A percentile compares a stretch with the other conserved stretches of the same genome.
These are phyloP conservation scores for Chloromyia formosa DNA, from an alignment of 2,888 invertebrate species.

Conservation along the genomic window DNA sequence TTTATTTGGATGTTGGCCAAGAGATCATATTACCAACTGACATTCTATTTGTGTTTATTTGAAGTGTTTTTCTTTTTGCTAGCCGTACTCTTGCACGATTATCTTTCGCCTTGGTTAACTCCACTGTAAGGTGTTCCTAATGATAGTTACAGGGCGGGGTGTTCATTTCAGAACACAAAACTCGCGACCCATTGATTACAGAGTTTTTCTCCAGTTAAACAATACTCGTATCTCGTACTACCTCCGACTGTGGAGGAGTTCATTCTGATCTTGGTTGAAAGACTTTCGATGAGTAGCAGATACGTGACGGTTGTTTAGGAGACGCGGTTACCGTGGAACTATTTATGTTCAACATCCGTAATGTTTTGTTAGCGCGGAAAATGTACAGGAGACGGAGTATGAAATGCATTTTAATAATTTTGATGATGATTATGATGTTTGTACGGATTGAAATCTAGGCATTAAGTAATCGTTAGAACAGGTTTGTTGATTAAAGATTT, in stretches of 20 bases:
- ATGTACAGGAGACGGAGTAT: no score
- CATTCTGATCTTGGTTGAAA: neutral
- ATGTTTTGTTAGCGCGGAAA: no score
- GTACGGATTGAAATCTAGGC: no score
- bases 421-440: no score
- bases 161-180: constrained; percentile 12
- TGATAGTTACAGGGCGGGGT: neutral
- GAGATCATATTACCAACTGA: neutral
- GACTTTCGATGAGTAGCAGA: constrained; percentile 4
- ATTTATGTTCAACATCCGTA: neutral
- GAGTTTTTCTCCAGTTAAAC: neutral
- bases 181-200: constrained; percentile 14
- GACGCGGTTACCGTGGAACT: no score
- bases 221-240: no score
- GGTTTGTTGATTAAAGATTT: no score
- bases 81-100: neutral
- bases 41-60: neutral
- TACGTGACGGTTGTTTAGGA: neutral
- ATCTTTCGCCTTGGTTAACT: neutral
- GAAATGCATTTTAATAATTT: no score
- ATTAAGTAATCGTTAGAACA: no score
- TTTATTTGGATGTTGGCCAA: no score
- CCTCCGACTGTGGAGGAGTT: neutral
- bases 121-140: neutral
- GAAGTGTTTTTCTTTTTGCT: constrained; percentile 1